Conservation (phyloP, 2,797 vertebrate genomes). For the Odontamblyopus lacepedii region DNA sequence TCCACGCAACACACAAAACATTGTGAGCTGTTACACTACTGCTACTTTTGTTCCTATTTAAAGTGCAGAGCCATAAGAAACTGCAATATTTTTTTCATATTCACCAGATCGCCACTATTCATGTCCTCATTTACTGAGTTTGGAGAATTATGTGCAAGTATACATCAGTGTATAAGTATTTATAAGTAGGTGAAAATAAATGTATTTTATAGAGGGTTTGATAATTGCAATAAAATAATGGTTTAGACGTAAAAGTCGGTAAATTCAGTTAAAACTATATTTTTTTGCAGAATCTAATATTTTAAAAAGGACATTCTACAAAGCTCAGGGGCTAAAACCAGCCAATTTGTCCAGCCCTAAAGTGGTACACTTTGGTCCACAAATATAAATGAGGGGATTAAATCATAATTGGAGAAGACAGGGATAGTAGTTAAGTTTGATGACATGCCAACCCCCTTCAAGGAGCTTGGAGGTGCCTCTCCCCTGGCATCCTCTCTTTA, state of each 20-base stretch:
- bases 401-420: constrained; percentile 67
- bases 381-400: constrained; percentile 58
- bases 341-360: constrained; percentile 1
- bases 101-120: neutral
- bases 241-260: too few species aligned
- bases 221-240: too few species aligned
- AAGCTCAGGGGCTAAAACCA: neutral
- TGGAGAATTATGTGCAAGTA: too few species aligned
- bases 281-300: neutral
- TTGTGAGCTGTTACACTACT: neutral
- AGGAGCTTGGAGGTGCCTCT: constrained; percentile 53
- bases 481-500: constrained; percentile 5
- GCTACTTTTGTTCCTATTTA: neutral
- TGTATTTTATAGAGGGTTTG: too few species aligned
- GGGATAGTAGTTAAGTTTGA: constrained; percentile 69
- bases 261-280: neutral
- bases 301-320: neutral
- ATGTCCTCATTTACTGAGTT: too few species aligned
- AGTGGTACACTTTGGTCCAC: constrained; percentile 16
- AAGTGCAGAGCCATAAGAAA: neutral
- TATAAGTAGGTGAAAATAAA: too few species aligned
- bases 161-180: too few species aligned
- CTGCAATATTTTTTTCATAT: neutral
- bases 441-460: constrained; percentile 41
- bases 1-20: constrained; percentile 15